These are phyloP conservation scores for Hafferia zeledoni DNA, from an alignment of 2,797 vertebrate species.

Conservation along the genomic window DNA sequence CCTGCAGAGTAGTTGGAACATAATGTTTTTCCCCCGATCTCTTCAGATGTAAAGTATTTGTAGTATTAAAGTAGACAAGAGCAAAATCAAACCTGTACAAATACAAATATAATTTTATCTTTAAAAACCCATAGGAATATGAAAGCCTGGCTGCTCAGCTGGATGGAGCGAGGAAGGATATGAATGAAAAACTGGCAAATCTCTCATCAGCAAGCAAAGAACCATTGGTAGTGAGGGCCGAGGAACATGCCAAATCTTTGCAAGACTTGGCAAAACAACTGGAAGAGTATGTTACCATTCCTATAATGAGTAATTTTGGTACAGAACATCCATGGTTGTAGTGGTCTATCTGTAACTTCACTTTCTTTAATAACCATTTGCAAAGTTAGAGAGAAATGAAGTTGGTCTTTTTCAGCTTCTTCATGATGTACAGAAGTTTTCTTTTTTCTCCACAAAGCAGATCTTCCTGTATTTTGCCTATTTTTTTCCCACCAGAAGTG, in stretches of 20 bases:
- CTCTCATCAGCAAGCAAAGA: conserved; percentile 82
- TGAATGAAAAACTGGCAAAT: conserved; percentile 84
- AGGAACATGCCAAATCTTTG: conserved; percentile 85
- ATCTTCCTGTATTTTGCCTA: not conserved
- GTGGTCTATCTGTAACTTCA: not conserved
- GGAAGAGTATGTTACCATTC: conserved; percentile 80
- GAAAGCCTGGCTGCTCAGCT: conserved; percentile 86
- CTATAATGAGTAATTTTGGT: not conserved
- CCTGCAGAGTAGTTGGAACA: not conserved
- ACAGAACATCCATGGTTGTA: not conserved
- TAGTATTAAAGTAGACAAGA: not conserved
- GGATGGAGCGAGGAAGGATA: conserved; percentile 86
- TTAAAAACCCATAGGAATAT: conserved; percentile 82
- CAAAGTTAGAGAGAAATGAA: not conserved
- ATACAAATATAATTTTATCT: not conserved
- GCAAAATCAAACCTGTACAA: not conserved
- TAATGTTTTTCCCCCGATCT: not conserved
- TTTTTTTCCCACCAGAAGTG: not conserved
- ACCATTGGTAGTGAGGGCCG: conserved; percentile 83
- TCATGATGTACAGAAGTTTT: not conserved
- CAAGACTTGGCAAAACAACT: conserved; percentile 84
- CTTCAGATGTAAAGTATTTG: not conserved
- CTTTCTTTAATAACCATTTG: not conserved
- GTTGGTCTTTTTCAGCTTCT: not conserved
- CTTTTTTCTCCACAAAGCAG: not conserved